Evolutionary conservation across 2,888 invertebrate species (phyloP), one percentile per base, ranked within the genome.

Genomic region (Drosophila atripex): DNA sequence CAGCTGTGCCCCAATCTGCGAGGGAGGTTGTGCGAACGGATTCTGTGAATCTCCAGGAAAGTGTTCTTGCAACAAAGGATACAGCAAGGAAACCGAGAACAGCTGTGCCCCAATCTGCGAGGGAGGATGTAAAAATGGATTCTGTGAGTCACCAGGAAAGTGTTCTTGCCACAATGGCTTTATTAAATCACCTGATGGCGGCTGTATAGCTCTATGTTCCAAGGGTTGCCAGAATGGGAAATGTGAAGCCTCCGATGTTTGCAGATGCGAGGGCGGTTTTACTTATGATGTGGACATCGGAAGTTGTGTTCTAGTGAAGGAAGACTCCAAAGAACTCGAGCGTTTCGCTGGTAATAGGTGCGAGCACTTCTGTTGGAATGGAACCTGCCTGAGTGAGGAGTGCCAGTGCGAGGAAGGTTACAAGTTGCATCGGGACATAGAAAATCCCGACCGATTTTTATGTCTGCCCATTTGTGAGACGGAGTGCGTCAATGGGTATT

Each of bases 211-310:
- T 0, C 2, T 53, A 0, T 76, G 76, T n/a, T 3, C 23, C 0
- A 14, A 8, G 1, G 58, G 47, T 2, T 77, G 75, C 35, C 8
- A 23, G 14, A 65, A 71, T 4, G 76, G 75, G 12, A 91, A 93
- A 4, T 96, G 96, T 72, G 93, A 94, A 0, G 93, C 93, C 0
- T 95, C 95, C 0, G 94, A 94, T 86, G 92, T 93, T 77, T 96
- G 96, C 79, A 92, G 94, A 45, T 96, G 96, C 75, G 93, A 94
- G 69, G 90, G 92, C 0, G 95, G 95, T 0, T 61, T 12, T 25
- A 0, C 16, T 2, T 95, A 92, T 89, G 63, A 47, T 4, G 72
- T 60, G 0, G 79, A 2, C 47, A 3, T n/a, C 18, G 38, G 18
- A 51, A 43, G 5, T 18, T 25, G 2, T 80, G 77, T 54, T 16